phyloP scores from a whole-genome alignment of 2,113 vertebrate genomes.

The Jacana jacana region DNA sequence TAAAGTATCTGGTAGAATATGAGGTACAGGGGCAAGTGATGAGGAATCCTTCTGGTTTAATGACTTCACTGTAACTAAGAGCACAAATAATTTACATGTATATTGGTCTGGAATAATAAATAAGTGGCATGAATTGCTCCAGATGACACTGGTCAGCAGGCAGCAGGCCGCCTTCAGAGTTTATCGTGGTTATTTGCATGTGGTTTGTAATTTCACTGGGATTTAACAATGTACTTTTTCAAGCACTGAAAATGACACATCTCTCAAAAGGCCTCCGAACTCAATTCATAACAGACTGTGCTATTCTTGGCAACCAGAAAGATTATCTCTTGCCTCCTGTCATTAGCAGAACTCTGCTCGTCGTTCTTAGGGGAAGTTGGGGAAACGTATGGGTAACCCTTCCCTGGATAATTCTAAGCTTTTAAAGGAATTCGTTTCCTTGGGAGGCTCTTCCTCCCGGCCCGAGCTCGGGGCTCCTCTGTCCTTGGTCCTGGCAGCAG shows the following conservation, averaged over 20 bases:
- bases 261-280: neutral
- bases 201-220: neutral
- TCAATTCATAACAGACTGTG: neutral
- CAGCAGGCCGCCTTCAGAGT: neutral
- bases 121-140: neutral
- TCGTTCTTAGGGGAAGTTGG: neutral
- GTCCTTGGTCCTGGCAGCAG: slow-evolving; percentile 75
- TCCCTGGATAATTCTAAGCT: neutral
- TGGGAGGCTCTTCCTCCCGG: neutral
- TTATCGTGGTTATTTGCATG: neutral
- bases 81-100: neutral
- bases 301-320: neutral
- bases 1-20: neutral
- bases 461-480: slow-evolving; percentile 65
- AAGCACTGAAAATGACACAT: neutral
- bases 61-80: neutral
- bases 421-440: neutral
- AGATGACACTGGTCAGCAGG: neutral
- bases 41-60: neutral
- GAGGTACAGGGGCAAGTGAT: neutral
- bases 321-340: neutral
- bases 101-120: neutral
- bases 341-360: neutral
- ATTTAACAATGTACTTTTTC: neutral
- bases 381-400: neutral